These are phyloP conservation scores for Drosophila pruinosa DNA, from an alignment of 1,140 invertebrate species.

Conservation along the genomic window DNA sequence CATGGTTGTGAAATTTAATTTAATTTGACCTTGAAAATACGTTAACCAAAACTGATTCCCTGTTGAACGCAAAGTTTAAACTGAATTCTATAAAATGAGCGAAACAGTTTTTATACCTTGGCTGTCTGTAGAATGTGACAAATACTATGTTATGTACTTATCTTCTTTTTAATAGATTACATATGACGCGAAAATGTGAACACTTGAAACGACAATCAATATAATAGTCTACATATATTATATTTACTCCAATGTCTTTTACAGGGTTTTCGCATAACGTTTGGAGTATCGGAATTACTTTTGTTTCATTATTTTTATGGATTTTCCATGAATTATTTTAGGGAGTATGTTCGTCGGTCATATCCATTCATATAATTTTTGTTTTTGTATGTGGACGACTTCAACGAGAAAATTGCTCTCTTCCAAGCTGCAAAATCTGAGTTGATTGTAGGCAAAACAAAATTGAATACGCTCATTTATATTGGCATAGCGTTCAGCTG, in stretches of 20 bases:
- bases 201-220: constrained; percentile 7
- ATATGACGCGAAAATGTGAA: constrained; percentile 9
- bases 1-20: constrained; percentile 13
- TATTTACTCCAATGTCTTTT: not conserved
- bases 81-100: not conserved
- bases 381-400: not conserved
- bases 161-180: constrained; percentile 1
- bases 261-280: constrained; percentile 4
- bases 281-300: too few species aligned
- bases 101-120: constrained; percentile 5
- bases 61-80: not conserved
- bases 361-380: not conserved
- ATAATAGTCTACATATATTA: too few species aligned
- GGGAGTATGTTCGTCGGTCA: too few species aligned
- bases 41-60: not conserved
- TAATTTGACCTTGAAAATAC: not conserved
- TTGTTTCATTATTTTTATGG: too few species aligned
- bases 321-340: too few species aligned
- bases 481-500: not conserved
- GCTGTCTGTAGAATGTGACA: not conserved
- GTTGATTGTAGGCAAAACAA: not conserved
- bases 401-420: not conserved
- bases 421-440: not conserved
- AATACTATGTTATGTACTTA: not conserved
- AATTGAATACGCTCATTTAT: not conserved